A percentile compares a stretch with the other conserved stretches of the same genome.
Conservation (phyloP, 2,797 vertebrate genomes). For the Ctenopoma kingsleyae region DNA sequence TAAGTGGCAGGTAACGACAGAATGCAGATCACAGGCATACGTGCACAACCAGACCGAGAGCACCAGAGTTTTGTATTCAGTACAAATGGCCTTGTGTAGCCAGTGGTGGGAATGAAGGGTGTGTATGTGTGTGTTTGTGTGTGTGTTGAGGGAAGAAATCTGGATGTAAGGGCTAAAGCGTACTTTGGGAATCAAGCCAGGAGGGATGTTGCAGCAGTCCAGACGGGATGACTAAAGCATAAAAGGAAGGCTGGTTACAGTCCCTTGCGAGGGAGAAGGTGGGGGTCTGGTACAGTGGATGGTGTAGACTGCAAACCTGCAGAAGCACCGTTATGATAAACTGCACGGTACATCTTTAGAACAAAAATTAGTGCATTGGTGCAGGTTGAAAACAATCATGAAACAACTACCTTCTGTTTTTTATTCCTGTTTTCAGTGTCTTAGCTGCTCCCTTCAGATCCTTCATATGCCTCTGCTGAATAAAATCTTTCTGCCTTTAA, state of each 20-base stretch:
- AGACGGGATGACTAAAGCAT: slow-evolving; percentile 71
- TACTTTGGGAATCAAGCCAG: slow-evolving; percentile 70
- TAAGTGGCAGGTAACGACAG: slow-evolving; percentile 72
- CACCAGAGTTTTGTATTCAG: slow-evolving; percentile 60
- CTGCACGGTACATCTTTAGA: slow-evolving; percentile 8
- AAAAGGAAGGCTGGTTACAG: slow-evolving; percentile 64
- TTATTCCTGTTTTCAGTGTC: slow-evolving; percentile 17
- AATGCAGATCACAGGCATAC: slow-evolving; percentile 72
- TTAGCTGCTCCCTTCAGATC: slow-evolving; percentile 39
- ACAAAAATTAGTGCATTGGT: slow-evolving; percentile 9
- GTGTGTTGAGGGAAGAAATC: slow-evolving; percentile 14
- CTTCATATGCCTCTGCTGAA: slow-evolving; percentile 27
- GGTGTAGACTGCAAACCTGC: slow-evolving; percentile 54
- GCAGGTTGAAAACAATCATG: slow-evolving; percentile 23
- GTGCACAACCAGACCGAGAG: slow-evolving; percentile 47
- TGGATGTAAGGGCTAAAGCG: slow-evolving; percentile 64
- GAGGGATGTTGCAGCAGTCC: slow-evolving; percentile 69
- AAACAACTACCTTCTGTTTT: slow-evolving; percentile 11
- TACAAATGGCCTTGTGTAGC: slow-evolving; percentile 51
- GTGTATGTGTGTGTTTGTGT: slow-evolving; percentile 21
- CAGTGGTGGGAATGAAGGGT: slow-evolving; percentile 26
- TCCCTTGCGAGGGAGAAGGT: slow-evolving; percentile 44
- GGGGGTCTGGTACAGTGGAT: slow-evolving; percentile 42
- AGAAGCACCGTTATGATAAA: slow-evolving; percentile 26
- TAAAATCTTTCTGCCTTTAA: slow-evolving; percentile 26